Evolutionary conservation across 2,797 vertebrate genomes (phyloP).

Genomic region (Thalassophryne amazonica): DNA sequence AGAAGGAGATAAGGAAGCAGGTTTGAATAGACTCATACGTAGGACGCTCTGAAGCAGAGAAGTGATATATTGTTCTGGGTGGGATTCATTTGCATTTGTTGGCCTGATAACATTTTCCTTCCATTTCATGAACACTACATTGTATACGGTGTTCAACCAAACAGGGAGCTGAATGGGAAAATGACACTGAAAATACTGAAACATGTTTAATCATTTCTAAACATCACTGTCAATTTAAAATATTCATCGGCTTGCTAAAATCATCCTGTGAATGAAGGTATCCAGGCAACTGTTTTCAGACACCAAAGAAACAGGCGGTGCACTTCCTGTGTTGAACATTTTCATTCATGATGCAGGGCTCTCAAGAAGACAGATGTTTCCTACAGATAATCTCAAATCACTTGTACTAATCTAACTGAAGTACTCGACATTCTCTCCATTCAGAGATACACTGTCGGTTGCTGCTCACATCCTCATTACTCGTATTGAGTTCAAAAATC

Average conservation of each 20-base stretch:
- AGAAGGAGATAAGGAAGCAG: slow-evolving; percentile 48
- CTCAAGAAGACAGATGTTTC: slow-evolving; percentile 47
- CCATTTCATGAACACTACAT: slow-evolving; percentile 8
- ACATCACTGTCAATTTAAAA: slow-evolving; percentile 34
- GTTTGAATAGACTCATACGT: slow-evolving; percentile 11
- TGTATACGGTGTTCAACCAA: background rate
- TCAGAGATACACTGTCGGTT: no score
- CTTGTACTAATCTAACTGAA: slow-evolving; percentile 4
- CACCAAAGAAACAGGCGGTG: slow-evolving; percentile 32
- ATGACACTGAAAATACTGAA: background rate
- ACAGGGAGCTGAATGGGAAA: background rate
- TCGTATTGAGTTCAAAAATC: no score
- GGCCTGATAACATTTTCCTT: slow-evolving; percentile 36
- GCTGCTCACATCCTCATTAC: no score
- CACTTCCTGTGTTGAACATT: slow-evolving; percentile 39
- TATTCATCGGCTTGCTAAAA: slow-evolving; percentile 29
- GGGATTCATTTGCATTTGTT: slow-evolving; percentile 2
- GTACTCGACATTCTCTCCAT: background rate
- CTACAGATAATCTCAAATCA: slow-evolving; percentile 39
- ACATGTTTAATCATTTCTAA: slow-evolving; percentile 1
- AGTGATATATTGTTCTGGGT: slow-evolving; percentile 28
- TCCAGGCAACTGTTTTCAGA: slow-evolving; percentile 62
- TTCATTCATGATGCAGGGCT: slow-evolving; percentile 39
- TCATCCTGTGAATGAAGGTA: slow-evolving; percentile 50
- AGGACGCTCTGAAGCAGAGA: slow-evolving; percentile 21